Evolutionary conservation across 2,888 invertebrate species (phyloP), one percentile per base, ranked within the genome.

Genomic region (Eristalis arbustorum): DNA sequence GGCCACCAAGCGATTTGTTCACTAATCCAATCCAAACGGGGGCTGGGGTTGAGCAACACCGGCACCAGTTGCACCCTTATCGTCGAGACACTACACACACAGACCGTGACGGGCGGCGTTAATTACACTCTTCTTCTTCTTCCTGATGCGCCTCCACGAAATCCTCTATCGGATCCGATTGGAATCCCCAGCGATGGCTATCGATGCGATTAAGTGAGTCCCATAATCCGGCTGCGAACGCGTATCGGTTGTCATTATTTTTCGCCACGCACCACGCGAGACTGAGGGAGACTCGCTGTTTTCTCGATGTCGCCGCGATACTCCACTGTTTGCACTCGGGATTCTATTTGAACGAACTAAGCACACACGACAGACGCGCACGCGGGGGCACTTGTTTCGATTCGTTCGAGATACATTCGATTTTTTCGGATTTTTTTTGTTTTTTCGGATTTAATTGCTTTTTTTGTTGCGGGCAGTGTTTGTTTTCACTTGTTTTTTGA

Each of bases 21-120:
- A 82, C 59, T 85, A 85, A 85, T 85, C 85, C 87, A 87, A 87
- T 87, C 78, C 83, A 78, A 82, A n/a, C n/a, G n/a, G 82, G 78
- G 83, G 78, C 2, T 25, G 25, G 25, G n/a, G n/a, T n/a, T 25
- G 25, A 25, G 71, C 42, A 56, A 49, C 61, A 62, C 31, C 42
- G 62, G 28, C 72, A 61, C 8, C n/a, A 31, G 31, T 31, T 34
- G 79, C 59, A 56, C 40, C 71, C 42, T 64, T 40, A 22, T 13
- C 57, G 57, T 22, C 57, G 14, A n/a, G n/a, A 8, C 18, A 1
- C 0, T 0, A 8, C 49, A 49, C 49, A 49, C 18, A 18, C 3
- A 42, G 3, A 42, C 8, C 14, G n/a, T 3, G n/a, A 4, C n/a
- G 49, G 18, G 25, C 66, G 18, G 25, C 66, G 59, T 75, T 59